Evolutionary conservation across 2,888 invertebrate species (phyloP), one percentile per base, ranked within the genome.

Genomic region (Synergus laeviventris): DNA sequence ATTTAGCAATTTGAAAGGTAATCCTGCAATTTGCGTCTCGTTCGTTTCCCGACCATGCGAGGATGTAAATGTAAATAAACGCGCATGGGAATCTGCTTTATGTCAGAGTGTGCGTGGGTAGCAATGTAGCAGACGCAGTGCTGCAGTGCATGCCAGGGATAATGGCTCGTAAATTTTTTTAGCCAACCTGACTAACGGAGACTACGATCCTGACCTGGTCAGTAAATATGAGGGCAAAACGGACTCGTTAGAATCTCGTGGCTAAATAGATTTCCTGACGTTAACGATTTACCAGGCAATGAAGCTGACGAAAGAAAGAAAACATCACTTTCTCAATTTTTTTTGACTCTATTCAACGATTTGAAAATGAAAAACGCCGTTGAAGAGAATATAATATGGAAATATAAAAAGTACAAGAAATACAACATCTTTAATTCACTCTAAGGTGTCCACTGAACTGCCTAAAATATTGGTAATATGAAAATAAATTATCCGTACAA

Each of bases 111-210:
- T 56, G 56, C 21, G 56, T 56, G 56, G 18, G 56, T 21, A 12
- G 31, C 31, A 31, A 31, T 31, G 49, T 21, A 21, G 56, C 18
- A 56, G 56, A 18, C 56, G 18, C 21, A 59, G 3, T 24, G 56
- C 56, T 18, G 18, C 21, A 59, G 3, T 24, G 56, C 56, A 59
- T 59, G 56, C 56, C 56, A 21, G 56, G 21, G 24, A 59, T 59
- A 59, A 59, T 59, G 56, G 56, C 24, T 59, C 56, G 56, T 59
- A 59, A 59, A 59, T 59, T 59, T 59, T 54, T 59, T 59, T 8
- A 59, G 3, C 56, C 56, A 24, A 59, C 56, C 14, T 24, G 56
- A 24, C 56, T 59, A 59, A 59, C 56, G 56, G 24, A 59, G 21
- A 59, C 24, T 59, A 24, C 24, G 14, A 59, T 24, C 56, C 56